These are phyloP conservation scores for Lamellibrachia luymesi DNA, from an alignment of 1,140 invertebrate genomes.

Conservation along the genomic window DNA sequence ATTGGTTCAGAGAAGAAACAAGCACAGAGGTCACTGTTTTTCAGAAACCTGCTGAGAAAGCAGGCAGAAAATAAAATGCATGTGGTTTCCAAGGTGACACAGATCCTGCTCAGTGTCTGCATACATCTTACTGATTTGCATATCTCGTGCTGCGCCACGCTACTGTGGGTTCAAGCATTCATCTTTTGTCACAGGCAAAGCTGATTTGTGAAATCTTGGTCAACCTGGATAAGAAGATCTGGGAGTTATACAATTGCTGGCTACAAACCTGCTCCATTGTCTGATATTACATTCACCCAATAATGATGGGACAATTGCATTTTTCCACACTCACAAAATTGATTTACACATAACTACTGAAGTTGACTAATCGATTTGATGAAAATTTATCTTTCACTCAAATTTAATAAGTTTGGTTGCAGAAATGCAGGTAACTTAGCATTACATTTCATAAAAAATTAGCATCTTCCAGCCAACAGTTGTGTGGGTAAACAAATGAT, in stretches of 20 bases:
- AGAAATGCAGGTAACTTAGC: not conserved
- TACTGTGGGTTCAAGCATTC: not conserved
- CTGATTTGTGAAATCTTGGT: not conserved
- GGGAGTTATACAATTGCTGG: not conserved
- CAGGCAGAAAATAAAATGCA: conserved; percentile 1
- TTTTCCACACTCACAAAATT: not conserved
- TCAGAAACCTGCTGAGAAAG: not conserved
- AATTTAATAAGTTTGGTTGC: not conserved
- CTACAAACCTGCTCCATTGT: not conserved
- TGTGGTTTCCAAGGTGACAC: not conserved
- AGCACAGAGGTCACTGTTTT: not conserved
- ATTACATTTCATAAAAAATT: not conserved
- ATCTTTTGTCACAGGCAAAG: not conserved
- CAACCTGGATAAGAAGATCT: not conserved
- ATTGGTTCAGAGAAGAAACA: not conserved
- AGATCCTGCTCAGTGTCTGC: not conserved
- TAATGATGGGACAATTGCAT: not conserved
- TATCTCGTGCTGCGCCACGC: not conserved
- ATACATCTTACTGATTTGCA: not conserved
- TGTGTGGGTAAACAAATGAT: not conserved
- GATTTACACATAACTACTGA: not conserved
- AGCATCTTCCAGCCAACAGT: not conserved
- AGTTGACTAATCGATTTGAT: not conserved
- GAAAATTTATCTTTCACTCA: not conserved
- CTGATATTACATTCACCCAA: not conserved